phyloP scores from a whole-genome alignment of 2,888 invertebrate species.

The Chorisops tibialis region DNA sequence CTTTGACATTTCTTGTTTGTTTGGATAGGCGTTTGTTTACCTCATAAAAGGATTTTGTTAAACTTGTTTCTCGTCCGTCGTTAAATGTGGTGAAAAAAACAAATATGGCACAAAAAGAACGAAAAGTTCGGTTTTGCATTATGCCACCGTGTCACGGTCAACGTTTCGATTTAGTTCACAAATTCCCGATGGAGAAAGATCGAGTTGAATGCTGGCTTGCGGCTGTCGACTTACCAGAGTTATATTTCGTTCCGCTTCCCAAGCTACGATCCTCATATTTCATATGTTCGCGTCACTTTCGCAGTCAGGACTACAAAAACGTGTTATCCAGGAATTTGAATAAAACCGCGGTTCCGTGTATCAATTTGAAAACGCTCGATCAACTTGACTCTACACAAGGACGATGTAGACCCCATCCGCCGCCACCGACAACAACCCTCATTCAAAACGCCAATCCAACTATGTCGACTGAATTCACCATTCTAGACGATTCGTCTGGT shows the following conservation, averaged over 20 bases:
- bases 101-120: slow-evolving; percentile 5
- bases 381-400: slow-evolving; percentile 28
- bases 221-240: slow-evolving; percentile 30
- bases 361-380: slow-evolving; percentile 37
- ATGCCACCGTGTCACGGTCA: slow-evolving; percentile 37
- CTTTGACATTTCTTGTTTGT: too few species aligned
- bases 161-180: slow-evolving; percentile 39
- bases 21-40: too few species aligned
- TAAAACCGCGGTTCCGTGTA: slow-evolving; percentile 37
- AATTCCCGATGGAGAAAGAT: slow-evolving; percentile 36
- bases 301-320: slow-evolving; percentile 39
- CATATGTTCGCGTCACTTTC: slow-evolving; percentile 41
- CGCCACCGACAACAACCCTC: too few species aligned
- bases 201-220: slow-evolving; percentile 35
- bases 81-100: background rate
- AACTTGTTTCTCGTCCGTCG: too few species aligned
- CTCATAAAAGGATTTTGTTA: too few species aligned
- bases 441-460: too few species aligned
- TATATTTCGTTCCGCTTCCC: slow-evolving; percentile 25
- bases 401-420: background rate
- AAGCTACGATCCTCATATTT: slow-evolving; percentile 35
- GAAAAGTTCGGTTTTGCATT: slow-evolving; percentile 33
- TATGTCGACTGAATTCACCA: too few species aligned
- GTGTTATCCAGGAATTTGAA: slow-evolving; percentile 38
- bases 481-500: too few species aligned